Conservation (phyloP, 2,113 vertebrate genomes). For the Entomyzon cyanotis region DNA sequence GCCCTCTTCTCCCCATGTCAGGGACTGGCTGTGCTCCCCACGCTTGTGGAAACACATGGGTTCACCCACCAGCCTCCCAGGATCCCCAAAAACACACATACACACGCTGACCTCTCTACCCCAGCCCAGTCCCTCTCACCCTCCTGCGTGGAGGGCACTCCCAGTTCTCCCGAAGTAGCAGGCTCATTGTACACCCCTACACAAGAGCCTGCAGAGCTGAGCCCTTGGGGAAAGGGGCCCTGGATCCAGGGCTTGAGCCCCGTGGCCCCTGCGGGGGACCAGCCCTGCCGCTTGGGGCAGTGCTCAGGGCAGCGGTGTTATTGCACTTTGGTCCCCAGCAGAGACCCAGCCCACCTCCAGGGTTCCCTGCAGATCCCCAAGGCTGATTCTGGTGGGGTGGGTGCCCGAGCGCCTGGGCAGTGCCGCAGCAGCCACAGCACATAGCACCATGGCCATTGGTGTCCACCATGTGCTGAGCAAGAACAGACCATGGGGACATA, state of each 20-base stretch:
- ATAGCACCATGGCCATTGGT: not conserved
- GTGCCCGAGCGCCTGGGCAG: not conserved
- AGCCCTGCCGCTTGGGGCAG: not conserved
- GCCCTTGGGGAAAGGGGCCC: not conserved
- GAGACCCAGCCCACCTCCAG: not conserved
- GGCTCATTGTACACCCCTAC: not conserved
- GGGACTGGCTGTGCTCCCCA: not conserved
- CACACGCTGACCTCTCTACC: not conserved
- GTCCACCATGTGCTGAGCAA: rapidly evolving
- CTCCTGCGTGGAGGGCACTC: not conserved
- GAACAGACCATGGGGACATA: rapidly evolving
- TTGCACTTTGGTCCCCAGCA: slow-evolving; percentile 34
- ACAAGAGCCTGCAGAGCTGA: not conserved
- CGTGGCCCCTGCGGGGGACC: not conserved
- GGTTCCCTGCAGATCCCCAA: not conserved
- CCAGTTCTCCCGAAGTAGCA: not conserved
- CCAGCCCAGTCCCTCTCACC: not conserved
- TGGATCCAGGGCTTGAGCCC: not conserved
- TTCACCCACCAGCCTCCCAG: not conserved
- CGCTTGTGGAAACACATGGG: rapidly evolving
- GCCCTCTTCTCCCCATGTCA: not conserved
- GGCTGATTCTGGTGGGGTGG: not conserved
- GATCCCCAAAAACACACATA: not conserved
- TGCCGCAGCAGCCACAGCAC: rapidly evolving
- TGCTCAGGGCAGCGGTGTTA: not conserved